Conservation (phyloP, 2,797 vertebrate species). For the Syngnathus rostellatus region DNA sequence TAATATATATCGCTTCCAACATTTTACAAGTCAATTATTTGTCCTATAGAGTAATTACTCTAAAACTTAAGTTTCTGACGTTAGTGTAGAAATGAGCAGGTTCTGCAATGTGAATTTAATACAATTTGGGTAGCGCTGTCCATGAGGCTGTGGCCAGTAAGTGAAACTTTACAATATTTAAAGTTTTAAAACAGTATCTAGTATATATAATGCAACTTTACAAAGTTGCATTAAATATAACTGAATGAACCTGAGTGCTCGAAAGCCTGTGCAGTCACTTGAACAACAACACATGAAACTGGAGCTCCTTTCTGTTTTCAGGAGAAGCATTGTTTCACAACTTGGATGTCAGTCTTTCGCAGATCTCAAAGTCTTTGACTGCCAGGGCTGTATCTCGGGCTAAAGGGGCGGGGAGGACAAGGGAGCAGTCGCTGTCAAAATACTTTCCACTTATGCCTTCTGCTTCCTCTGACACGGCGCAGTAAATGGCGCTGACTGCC, state of each 20-base stretch:
- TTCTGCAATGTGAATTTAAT: no score
- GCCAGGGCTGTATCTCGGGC: constrained; percentile 66
- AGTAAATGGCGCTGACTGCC: constrained; percentile 74
- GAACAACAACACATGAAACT: constrained; percentile 3
- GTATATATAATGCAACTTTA: neutral
- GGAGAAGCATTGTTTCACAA: constrained; percentile 33
- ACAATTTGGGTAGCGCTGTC: no score
- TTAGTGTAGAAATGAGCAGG: no score
- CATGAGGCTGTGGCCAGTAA: no score
- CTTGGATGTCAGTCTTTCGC: constrained; percentile 68
- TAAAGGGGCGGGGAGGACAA: constrained; percentile 57
- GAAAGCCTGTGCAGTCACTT: neutral
- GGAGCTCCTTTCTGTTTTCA: constrained; percentile 14
- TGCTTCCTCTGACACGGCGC: constrained; percentile 73
- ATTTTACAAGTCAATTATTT: no score
- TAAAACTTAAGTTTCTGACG: no score
- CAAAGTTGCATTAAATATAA: neutral
- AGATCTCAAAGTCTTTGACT: constrained; percentile 74
- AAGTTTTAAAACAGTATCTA: no score
- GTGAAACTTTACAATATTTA: no score
- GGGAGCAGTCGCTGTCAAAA: constrained; percentile 71
- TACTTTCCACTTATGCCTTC: constrained; percentile 80
- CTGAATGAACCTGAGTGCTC: neutral
- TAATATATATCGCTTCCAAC: no score
- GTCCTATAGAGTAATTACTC: no score